Evolutionary conservation across 2,888 invertebrate species (phyloP).

Genomic region (Dendrolimus houi): DNA sequence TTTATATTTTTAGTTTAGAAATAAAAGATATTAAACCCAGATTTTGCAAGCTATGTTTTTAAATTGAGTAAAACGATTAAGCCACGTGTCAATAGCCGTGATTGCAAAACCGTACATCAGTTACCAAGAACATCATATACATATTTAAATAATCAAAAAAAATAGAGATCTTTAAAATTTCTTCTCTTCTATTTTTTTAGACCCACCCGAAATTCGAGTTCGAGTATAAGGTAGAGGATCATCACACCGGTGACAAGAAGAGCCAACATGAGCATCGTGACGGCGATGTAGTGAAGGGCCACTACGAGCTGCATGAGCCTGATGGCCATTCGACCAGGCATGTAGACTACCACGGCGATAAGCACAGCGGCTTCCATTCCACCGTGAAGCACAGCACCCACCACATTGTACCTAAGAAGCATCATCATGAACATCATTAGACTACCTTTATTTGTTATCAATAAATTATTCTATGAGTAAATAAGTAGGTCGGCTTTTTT

Average conservation of each 20-base stretch:
- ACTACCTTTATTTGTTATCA: no score
- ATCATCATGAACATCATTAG: constrained; percentile 11
- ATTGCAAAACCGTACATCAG: no score
- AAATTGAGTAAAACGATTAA: no score
- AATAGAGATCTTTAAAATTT: no score
- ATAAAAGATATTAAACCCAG: no score
- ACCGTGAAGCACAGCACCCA: constrained; percentile 31
- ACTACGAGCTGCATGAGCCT: constrained; percentile 64
- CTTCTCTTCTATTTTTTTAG: neutral
- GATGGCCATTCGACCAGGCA: constrained; percentile 42
- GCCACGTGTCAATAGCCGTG: no score
- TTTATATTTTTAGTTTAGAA: no score
- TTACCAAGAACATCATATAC: no score
- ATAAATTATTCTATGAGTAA: no score
- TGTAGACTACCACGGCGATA: constrained; percentile 15
- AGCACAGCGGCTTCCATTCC: constrained; percentile 30
- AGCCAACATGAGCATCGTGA: constrained; percentile 59
- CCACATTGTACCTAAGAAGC: constrained; percentile 31
- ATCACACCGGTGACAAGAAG: constrained; percentile 63
- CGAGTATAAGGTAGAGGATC: constrained; percentile 21
- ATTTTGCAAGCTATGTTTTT: no score
- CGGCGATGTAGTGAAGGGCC: constrained; percentile 72
- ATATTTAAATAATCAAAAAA: no score
- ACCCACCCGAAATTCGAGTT: constrained; percentile 16
- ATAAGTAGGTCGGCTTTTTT: no score